A percentile compares a stretch with the other conserved stretches of the same genome.
Evolutionary conservation across 2,113 vertebrate species (phyloP).

Genomic region (Apus apus): DNA sequence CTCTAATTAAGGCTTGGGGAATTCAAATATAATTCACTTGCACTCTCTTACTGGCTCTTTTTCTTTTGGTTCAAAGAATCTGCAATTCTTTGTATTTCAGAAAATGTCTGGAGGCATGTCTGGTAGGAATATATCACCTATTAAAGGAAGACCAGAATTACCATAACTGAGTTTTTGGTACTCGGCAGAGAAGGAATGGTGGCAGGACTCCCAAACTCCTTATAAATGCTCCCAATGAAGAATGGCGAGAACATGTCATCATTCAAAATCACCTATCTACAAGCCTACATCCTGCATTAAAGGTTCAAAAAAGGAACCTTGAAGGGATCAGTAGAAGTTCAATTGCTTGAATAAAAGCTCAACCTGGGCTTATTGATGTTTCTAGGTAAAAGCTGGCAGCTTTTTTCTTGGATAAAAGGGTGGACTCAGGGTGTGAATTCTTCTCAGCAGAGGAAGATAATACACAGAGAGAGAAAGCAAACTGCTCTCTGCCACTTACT

Average conservation of each 20-base stretch:
- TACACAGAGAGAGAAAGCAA: not conserved
- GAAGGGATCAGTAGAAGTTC: not conserved
- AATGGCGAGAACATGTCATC: not conserved
- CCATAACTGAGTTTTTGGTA: not conserved
- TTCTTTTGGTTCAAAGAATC: slow-evolving; percentile 18
- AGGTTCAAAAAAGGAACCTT: not conserved
- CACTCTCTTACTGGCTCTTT: not conserved
- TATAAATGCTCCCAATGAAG: not conserved
- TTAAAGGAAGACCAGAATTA: not conserved
- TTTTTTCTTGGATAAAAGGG: not conserved
- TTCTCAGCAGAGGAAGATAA: not conserved
- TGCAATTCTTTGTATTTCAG: slow-evolving; percentile 45
- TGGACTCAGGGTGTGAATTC: not conserved
- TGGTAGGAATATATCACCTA: slow-evolving; percentile 31
- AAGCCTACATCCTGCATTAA: not conserved
- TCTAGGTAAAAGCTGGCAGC: not conserved
- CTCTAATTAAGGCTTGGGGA: slow-evolving; percentile 54
- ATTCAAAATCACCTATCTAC: not conserved
- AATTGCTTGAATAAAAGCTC: not conserved
- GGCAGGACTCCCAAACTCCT: not conserved
- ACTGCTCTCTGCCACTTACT: not conserved
- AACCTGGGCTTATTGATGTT: not conserved
- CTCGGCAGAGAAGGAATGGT: not conserved
- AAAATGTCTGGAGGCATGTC: slow-evolving; percentile 24
- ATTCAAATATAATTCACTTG: slow-evolving; percentile 58